Percentiles rank a stretch among this genome's conserved stretches.
Evolutionary conservation across 1,140 invertebrate genomes (phyloP).

Genomic region (Homalodisca vitripennis): DNA sequence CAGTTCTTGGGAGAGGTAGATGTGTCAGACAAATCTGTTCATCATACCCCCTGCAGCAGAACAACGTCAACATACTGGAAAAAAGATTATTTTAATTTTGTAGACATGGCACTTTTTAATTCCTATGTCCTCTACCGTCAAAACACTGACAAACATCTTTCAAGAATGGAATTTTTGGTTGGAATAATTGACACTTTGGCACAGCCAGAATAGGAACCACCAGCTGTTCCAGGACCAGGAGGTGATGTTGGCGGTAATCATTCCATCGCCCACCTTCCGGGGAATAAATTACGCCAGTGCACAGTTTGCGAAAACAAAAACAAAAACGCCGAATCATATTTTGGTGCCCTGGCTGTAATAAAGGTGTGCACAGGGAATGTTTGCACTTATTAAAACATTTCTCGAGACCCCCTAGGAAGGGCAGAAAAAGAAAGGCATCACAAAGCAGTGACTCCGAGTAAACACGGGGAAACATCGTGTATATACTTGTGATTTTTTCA

Average conservation of each 20-base stretch:
- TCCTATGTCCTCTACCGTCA: background rate
- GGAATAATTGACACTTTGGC: constrained; percentile 2
- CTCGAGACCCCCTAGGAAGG: constrained; percentile 1
- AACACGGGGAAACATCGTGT: background rate
- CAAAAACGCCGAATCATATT: constrained; percentile 17
- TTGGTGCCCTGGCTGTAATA: constrained; percentile 30
- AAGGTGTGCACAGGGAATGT: constrained; percentile 26
- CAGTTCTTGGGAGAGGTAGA: constrained; percentile 10
- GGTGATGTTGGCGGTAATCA: background rate
- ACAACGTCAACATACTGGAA: constrained; percentile 22
- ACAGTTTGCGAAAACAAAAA: background rate
- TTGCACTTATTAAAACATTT: constrained; percentile 26
- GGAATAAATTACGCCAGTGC: background rate
- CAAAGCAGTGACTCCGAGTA: background rate
- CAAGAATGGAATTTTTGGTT: constrained; percentile 6
- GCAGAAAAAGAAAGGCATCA: constrained; percentile 18
- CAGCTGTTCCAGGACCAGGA: background rate
- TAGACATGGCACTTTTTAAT: constrained; percentile 4
- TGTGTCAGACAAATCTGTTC: constrained; percentile 20
- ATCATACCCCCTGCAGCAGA: constrained; percentile 6
- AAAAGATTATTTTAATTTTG: background rate
- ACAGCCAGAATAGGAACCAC: background rate
- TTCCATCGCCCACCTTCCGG: constrained; percentile 1
- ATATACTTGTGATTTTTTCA: background rate
- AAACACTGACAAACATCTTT: constrained; percentile 24